Evolutionary conservation across 2,797 vertebrate genomes (phyloP), one percentile per base, ranked within the genome.

Genomic region (Telmatherina bonti): DNA sequence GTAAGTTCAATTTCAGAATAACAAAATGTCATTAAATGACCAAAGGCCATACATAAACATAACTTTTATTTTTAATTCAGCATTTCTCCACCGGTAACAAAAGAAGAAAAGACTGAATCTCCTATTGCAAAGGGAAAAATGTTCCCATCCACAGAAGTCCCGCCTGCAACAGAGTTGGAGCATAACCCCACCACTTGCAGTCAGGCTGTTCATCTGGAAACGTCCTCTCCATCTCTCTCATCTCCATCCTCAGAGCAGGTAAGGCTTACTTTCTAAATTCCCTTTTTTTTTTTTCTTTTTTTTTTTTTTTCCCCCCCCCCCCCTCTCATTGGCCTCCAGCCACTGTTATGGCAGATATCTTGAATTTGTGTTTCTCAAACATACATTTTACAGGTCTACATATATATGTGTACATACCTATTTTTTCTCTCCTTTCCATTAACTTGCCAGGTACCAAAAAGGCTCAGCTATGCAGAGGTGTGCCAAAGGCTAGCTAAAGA

Each of bases 401-500:
- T 24, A 26, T 51, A 6, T 27, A 26, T 8, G 2, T 54, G 27
- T 54, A 16, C 16, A 30, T 30, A 41, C 15, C 7, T 59, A 36
- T 8, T 31, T 31, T n/a, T 65, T 10, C 31, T 29, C 20, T 29
- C 3, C 4, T 51, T 5, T 9, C 52, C 62, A 4, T 70, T 13
- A 54, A 54, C 15, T 67, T 35, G 75, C 1, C 82, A 97, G 96
- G 96, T 94, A 66, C 93, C 92, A 1, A 93, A 93, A 82, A 98
- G 97, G 79, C 94, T 98, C 53, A 98, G 96, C 74, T 98, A 97
- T 1, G 97, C 96, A 5, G 96, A 98, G 74, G 96, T 98, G 43
- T 98, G 96, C 91, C 96, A 98, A 92, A 95, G 93, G 24, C 91
- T 94, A 38, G 95, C 96, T 0, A 96, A 96, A 89, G 94, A 94